Evolutionary conservation across 2,888 invertebrate species (phyloP).

Genomic region (Polydrusus pterygomalis): DNA sequence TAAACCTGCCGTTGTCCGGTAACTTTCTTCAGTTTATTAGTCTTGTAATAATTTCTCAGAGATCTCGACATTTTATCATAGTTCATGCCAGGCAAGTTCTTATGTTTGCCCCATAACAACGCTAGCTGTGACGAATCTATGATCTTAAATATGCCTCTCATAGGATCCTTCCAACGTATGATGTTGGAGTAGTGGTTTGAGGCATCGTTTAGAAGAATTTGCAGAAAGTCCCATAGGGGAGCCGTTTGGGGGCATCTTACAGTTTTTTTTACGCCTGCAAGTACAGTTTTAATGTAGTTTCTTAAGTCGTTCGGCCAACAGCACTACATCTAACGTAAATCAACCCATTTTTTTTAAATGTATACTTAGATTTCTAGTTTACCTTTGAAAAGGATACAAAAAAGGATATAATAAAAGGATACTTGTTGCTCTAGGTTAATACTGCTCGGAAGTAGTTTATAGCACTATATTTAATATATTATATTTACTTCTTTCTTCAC

Average conservation of each 20-base stretch:
- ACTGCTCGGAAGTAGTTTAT: too few species aligned
- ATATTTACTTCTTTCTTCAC: too few species aligned
- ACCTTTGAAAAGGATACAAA: not conserved
- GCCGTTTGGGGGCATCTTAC: constrained; percentile 18
- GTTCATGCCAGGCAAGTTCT: constrained; percentile 17
- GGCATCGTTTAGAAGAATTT: constrained; percentile 19
- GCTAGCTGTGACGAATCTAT: constrained; percentile 12
- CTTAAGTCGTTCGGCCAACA: not conserved
- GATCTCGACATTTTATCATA: constrained; percentile 32
- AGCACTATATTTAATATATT: too few species aligned
- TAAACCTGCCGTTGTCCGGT: constrained; percentile 21
- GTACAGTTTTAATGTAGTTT: not conserved
- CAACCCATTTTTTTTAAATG: too few species aligned
- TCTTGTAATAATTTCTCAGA: constrained; percentile 31
- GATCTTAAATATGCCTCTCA: constrained; percentile 22
- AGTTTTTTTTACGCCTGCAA: not conserved
- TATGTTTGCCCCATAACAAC: constrained; percentile 15
- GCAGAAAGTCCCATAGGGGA: constrained; percentile 33
- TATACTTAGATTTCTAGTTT: too few species aligned
- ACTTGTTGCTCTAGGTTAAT: not conserved
- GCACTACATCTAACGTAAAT: too few species aligned
- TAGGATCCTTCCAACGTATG: constrained; percentile 16
- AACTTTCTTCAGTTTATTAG: constrained; percentile 18
- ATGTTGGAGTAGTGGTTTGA: not conserved
- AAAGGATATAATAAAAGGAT: constrained; percentile 13